A percentile compares a stretch with the other conserved stretches of the same genome.
Evolutionary conservation across 2,797 vertebrate species (phyloP).

Genomic region (Helostoma temminkii): DNA sequence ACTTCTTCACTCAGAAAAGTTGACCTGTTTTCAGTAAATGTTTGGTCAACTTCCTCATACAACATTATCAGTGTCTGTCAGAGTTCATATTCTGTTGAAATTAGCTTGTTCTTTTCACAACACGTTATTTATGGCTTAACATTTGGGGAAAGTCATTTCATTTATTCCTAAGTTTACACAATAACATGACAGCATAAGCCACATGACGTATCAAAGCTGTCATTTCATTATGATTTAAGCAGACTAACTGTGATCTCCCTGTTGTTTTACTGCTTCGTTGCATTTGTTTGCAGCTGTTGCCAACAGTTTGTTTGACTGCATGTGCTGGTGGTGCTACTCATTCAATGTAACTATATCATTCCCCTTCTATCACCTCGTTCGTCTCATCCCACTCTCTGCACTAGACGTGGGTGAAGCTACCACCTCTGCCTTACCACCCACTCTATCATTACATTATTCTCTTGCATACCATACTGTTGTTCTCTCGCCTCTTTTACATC

Average conservation of each 20-base stretch:
- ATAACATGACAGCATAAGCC: slow-evolving; percentile 15
- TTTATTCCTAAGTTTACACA: not conserved
- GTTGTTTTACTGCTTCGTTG: slow-evolving; percentile 25
- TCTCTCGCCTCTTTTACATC: slow-evolving; percentile 49
- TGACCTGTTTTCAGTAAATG: slow-evolving; percentile 56
- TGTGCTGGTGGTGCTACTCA: slow-evolving; percentile 51
- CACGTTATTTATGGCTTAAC: not conserved
- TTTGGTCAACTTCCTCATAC: slow-evolving; percentile 38
- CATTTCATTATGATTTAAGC: slow-evolving; percentile 10
- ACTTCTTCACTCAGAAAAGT: slow-evolving; percentile 40
- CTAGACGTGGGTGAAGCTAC: slow-evolving; percentile 63
- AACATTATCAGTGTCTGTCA: slow-evolving; percentile 20
- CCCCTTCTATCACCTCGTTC: slow-evolving; percentile 69
- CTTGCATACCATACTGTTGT: slow-evolving; percentile 52
- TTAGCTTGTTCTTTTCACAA: slow-evolving; percentile 8
- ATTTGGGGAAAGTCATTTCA: not conserved
- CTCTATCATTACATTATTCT: slow-evolving; percentile 70
- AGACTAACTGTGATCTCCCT: slow-evolving; percentile 4
- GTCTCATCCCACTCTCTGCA: slow-evolving; percentile 67
- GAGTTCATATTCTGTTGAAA: slow-evolving; percentile 13
- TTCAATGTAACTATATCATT: slow-evolving; percentile 64
- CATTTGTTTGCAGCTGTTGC: slow-evolving; percentile 26
- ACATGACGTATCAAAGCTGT: slow-evolving; percentile 6
- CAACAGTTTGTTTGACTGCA: slow-evolving; percentile 34
- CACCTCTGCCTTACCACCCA: slow-evolving; percentile 59